Percentiles rank a stretch among this genome's conserved stretches.
Evolutionary conservation across 2,888 invertebrate species (phyloP).

Genomic region (Drosophila rubida): DNA sequence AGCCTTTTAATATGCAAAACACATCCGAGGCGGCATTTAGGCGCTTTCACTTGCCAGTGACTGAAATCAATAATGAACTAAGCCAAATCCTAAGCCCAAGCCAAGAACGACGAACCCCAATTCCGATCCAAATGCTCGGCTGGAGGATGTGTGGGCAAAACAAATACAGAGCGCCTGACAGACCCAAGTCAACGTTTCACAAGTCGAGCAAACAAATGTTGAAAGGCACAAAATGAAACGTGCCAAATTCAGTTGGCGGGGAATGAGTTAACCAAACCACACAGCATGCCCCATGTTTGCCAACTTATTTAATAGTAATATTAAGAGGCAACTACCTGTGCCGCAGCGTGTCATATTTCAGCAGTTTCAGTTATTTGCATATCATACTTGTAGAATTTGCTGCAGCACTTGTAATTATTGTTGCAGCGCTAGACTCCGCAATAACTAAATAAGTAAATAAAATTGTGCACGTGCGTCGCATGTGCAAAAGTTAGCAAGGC

Average conservation of each 20-base stretch:
- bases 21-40: constrained; percentile 60
- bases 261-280: constrained; percentile 57
- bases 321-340: neutral
- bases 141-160: constrained; percentile 47
- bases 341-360: neutral
- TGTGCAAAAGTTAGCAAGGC: neutral
- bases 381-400: neutral
- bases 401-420: constrained; percentile 1
- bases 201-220: constrained; percentile 75
- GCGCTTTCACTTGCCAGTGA: constrained; percentile 46
- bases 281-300: constrained; percentile 38
- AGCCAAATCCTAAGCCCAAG: constrained; percentile 30
- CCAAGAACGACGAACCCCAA: neutral
- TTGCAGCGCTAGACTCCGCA: neutral
- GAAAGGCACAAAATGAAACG: constrained; percentile 70
- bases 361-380: neutral
- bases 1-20: constrained; percentile 71
- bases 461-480: neutral
- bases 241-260: constrained; percentile 63
- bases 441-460: constrained; percentile 2
- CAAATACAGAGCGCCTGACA: constrained; percentile 59
- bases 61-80: constrained; percentile 43
- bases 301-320: constrained; percentile 26
- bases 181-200: constrained; percentile 19
- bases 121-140: constrained; percentile 14